Conservation (phyloP, 2,113 vertebrate genomes). For the Hipposideros armiger region DNA sequence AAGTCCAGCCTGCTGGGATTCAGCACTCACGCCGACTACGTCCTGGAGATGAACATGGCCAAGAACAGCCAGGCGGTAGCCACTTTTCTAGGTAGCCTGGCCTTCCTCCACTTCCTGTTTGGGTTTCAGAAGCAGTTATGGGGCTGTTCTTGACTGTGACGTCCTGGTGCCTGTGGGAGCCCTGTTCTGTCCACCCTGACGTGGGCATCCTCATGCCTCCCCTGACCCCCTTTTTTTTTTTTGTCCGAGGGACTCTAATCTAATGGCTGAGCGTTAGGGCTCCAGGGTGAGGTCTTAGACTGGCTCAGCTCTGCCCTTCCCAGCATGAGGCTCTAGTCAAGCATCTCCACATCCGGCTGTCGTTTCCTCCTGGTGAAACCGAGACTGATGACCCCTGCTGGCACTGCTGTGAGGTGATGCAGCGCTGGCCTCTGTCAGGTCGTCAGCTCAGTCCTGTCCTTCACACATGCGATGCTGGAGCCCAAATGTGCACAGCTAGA, state of each 20-base stretch:
- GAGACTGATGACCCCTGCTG: no score
- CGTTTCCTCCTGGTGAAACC: neutral
- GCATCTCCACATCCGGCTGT: neutral
- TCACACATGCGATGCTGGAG: no score
- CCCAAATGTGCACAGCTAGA: neutral
- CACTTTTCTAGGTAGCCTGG: slow-evolving; percentile 91
- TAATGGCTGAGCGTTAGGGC: accelerated
- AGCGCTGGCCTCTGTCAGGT: no score
- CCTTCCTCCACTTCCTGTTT: neutral
- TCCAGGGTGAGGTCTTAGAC: neutral
- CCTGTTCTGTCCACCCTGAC: neutral
- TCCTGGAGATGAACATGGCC: slow-evolving; percentile 99
- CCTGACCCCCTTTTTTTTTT: neutral
- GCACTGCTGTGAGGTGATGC: neutral
- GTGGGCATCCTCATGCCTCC: neutral
- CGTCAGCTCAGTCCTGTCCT: neutral
- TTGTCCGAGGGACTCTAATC: neutral
- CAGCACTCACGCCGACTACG: slow-evolving; percentile 94
- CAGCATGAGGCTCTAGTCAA: neutral
- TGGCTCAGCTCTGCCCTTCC: neutral
- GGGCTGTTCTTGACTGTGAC: neutral
- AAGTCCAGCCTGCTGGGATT: slow-evolving; percentile 95
- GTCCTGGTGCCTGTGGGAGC: neutral
- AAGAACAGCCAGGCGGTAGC: slow-evolving; percentile 92
- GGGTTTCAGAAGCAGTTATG: accelerated